A percentile compares a stretch with the other conserved stretches of the same genome.
Conservation (phyloP, 2,113 vertebrate species). For the Rhinichthys klamathensis region DNA sequence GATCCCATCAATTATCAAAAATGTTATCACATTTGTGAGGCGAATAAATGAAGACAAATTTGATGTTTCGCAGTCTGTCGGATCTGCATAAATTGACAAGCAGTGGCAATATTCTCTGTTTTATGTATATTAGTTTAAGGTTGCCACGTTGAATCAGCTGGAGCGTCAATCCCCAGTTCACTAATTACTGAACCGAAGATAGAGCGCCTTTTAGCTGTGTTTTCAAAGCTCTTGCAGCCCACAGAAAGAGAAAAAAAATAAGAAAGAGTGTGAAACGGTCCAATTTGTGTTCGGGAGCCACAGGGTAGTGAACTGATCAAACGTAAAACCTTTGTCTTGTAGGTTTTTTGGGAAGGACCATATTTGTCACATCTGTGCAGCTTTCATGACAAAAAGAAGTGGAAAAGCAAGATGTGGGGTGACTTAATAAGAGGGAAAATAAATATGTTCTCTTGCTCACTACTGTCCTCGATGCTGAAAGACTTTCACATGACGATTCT, state of each 20-base stretch:
- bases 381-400: constrained; percentile 65
- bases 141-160: constrained; percentile 78
- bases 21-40: constrained; percentile 46
- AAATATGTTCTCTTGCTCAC: background rate
- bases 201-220: constrained; percentile 68
- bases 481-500: background rate
- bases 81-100: constrained; percentile 81
- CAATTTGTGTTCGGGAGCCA: constrained; percentile 68
- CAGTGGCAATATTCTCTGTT: constrained; percentile 75
- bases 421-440: constrained; percentile 17
- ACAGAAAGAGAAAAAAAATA: constrained; percentile 38
- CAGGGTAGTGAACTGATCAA: constrained; percentile 74
- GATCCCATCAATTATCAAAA: background rate
- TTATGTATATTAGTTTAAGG: constrained; percentile 82
- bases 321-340: constrained; percentile 76
- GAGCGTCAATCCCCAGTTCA: constrained; percentile 73
- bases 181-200: constrained; percentile 81
- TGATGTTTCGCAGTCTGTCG: background rate
- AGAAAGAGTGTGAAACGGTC: constrained; percentile 59
- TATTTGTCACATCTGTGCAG: constrained; percentile 76
- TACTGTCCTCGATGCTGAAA: background rate
- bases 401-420: constrained; percentile 73
- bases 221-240: constrained; percentile 60
- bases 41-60: background rate
- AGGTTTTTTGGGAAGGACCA: constrained; percentile 65